These are phyloP conservation scores for Xestia c-nigrum DNA, from an alignment of 2,888 invertebrate species.

Conservation along the genomic window DNA sequence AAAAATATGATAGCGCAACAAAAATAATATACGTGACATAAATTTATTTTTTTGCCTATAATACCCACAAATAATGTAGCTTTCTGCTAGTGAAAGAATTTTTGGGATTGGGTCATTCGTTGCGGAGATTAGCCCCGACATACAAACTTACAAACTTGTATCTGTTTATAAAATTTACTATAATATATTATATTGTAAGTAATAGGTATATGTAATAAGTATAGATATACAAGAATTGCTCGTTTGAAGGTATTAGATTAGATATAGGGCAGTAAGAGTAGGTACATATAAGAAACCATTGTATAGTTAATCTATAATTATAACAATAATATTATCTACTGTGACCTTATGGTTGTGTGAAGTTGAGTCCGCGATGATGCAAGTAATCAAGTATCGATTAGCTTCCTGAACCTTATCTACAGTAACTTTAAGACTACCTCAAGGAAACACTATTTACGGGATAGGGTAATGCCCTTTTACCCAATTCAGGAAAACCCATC, in stretches of 20 bases:
- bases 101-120: too few species aligned
- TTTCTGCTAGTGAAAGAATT: too few species aligned
- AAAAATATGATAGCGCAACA: too few species aligned
- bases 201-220: neutral
- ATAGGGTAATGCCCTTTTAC: neutral
- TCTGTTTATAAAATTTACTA: too few species aligned
- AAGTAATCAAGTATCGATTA: neutral
- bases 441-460: neutral
- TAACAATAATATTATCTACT: conserved; percentile 38
- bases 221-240: too few species aligned
- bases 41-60: too few species aligned
- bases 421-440: neutral
- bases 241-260: too few species aligned
- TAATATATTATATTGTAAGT: too few species aligned
- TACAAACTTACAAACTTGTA: too few species aligned
- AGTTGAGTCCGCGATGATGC: neutral
- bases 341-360: conserved; percentile 23
- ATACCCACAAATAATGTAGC: too few species aligned
- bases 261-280: neutral
- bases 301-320: conserved; percentile 25
- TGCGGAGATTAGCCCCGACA: too few species aligned
- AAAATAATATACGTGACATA: too few species aligned
- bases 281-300: conserved; percentile 18
- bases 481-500: neutral
- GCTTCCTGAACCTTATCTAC: neutral